Conservation (phyloP, 2,888 invertebrate species). For the Xanthia icteritia region DNA sequence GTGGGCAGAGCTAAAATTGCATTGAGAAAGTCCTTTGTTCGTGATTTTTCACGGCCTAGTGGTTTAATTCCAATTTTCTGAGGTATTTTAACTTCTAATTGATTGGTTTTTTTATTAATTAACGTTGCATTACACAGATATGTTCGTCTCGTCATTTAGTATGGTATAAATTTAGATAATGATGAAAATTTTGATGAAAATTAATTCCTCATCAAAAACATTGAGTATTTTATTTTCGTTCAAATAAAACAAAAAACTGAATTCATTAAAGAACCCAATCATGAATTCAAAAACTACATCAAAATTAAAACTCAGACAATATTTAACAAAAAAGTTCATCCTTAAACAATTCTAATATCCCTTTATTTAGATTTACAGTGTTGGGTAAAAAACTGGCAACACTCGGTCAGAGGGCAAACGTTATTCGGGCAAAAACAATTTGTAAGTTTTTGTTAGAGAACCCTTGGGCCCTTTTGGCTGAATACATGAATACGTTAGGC, state of each 20-base stretch:
- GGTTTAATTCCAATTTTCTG: neutral
- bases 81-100: neutral
- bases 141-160: neutral
- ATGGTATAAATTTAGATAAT: neutral
- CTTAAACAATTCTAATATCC: constrained; percentile 63
- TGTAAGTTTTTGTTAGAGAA: constrained; percentile 79
- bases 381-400: constrained; percentile 62
- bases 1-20: neutral
- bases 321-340: constrained; percentile 39
- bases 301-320: constrained; percentile 33
- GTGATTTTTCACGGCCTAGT: neutral
- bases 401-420: constrained; percentile 75
- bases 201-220: too few species aligned
- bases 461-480: constrained; percentile 72
- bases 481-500: constrained; percentile 80
- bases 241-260: neutral
- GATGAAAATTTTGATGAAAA: too few species aligned
- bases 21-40: constrained; percentile 13
- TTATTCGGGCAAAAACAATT: constrained; percentile 81
- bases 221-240: neutral
- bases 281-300: neutral
- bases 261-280: constrained; percentile 1
- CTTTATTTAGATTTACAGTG: constrained; percentile 65
- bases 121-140: neutral
- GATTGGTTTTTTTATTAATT: neutral